These are phyloP conservation scores for Poecilia wingei DNA, from an alignment of 2,797 vertebrate genomes.

Conservation along the genomic window DNA sequence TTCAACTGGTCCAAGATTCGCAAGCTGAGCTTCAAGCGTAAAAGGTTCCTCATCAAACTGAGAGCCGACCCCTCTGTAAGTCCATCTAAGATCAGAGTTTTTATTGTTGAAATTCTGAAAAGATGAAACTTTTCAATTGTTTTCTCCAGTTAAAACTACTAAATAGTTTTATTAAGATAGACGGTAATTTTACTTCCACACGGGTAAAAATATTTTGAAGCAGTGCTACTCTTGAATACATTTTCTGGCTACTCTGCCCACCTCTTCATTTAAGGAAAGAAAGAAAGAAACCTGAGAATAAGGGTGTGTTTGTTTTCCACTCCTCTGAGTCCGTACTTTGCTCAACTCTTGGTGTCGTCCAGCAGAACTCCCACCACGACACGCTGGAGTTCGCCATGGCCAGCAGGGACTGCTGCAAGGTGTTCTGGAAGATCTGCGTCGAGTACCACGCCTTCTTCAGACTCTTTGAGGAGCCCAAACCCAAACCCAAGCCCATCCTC, in stretches of 20 bases:
- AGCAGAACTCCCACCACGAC: slow-evolving; percentile 85
- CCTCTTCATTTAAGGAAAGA: no score
- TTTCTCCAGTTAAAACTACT: background rate
- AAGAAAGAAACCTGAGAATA: background rate
- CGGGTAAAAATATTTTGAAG: no score
- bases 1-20: slow-evolving; percentile 99
- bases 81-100: slow-evolving; percentile 21
- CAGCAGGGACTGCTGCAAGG: slow-evolving; percentile 95
- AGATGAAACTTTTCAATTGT: background rate
- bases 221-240: no score
- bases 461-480: slow-evolving; percentile 96
- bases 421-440: slow-evolving; percentile 99
- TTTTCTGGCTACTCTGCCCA: no score
- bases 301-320: background rate
- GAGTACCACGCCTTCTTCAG: slow-evolving; percentile 99
- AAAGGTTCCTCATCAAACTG: slow-evolving; percentile 95
- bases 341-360: background rate
- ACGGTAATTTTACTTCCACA: no score
- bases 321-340: background rate
- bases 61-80: slow-evolving; percentile 92
- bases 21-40: slow-evolving; percentile 98
- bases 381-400: slow-evolving; percentile 97
- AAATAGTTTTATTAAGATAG: background rate
- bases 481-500: slow-evolving; percentile 95
- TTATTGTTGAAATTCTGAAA: background rate